Evolutionary conservation across 2,888 invertebrate species (phyloP), one percentile per base, ranked within the genome.

Genomic region (Leptopilina drosophilae): DNA sequence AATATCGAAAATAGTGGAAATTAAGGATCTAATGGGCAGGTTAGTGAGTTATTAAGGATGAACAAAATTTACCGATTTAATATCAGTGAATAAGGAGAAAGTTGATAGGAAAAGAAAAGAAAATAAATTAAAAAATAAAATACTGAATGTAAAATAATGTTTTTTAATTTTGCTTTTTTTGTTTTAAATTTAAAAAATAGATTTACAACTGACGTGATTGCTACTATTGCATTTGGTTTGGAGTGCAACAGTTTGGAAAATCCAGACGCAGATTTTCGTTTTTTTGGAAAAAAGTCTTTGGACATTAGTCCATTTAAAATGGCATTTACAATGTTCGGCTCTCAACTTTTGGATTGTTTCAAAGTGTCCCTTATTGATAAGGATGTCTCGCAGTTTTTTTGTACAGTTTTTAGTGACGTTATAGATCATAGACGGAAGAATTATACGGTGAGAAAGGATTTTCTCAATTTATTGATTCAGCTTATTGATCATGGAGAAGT

Each of bases 1-100:
- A 0, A 91, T 91, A 0, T 87, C 87, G 3, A 80, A 80, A 26
- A 11, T 62, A 0, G 88, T 91, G 78, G 88, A 87, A 12, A 12
- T 81, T 4, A 79, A 79, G 73, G 56, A 64, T 49, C 7, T 79
- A 7, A 9, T 76, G 5, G 62, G 26, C 5, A 66, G 78, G 75
- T 64, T 33, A 1, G 0, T 64, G 26, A 9, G n/a, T n/a, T n/a
- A 6, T 26, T 26, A 26, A 26, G 26, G 26, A 26, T 26, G 26
- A 26, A 26, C 26, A 26, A 26, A 26, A 26, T 26, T 26, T 3
- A 26, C 26, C 3, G 26, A 26, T 26, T 26, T 26, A 26, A 26
- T 26, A 26, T 26, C 3, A 26, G 33, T 33, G 33, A 33, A 33
- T 1, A 2, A 33, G 33, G 0, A 33, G 5, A 33, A 33, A 33